phyloP scores from a whole-genome alignment of 2,888 invertebrate species.

The Rhimphoctona megacephalus region DNA sequence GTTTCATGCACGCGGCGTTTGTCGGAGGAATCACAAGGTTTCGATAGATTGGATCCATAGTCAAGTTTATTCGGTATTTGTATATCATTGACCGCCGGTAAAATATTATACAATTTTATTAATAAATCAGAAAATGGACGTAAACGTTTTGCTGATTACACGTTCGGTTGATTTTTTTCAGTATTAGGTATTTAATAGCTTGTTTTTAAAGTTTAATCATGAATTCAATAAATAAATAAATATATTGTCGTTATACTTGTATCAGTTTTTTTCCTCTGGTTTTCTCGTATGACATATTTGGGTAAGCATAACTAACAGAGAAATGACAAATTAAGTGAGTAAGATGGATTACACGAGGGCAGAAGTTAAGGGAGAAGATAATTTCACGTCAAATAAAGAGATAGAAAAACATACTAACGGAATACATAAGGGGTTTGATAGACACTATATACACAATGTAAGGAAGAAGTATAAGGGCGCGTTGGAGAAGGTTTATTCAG shows the following conservation, averaged over 20 bases:
- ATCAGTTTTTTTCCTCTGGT: background rate
- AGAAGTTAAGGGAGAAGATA: constrained; percentile 23
- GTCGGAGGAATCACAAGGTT: background rate
- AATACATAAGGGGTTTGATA: constrained; percentile 30
- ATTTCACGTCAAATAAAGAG: constrained; percentile 38
- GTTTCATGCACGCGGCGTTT: background rate
- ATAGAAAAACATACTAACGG: constrained; percentile 17
- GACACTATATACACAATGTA: constrained; percentile 24
- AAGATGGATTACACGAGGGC: background rate
- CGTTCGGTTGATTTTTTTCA: background rate
- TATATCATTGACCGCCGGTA: background rate
- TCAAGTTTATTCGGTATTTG: background rate
- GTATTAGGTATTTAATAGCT: background rate
- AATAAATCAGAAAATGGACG: background rate
- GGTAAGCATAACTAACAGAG: background rate
- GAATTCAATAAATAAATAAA: too few relatives aligned
- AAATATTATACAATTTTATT: background rate
- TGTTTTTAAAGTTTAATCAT: too few relatives aligned
- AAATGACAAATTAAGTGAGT: constrained; percentile 9
- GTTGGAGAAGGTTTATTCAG: constrained; percentile 28
- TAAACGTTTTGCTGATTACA: background rate
- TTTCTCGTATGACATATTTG: background rate
- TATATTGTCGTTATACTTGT: background rate
- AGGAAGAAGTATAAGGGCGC: constrained; percentile 8
- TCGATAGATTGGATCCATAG: background rate